These are phyloP conservation scores for Myrmecobius fasciatus DNA, from an alignment of 2,113 vertebrate genomes.

Conservation along the genomic window DNA sequence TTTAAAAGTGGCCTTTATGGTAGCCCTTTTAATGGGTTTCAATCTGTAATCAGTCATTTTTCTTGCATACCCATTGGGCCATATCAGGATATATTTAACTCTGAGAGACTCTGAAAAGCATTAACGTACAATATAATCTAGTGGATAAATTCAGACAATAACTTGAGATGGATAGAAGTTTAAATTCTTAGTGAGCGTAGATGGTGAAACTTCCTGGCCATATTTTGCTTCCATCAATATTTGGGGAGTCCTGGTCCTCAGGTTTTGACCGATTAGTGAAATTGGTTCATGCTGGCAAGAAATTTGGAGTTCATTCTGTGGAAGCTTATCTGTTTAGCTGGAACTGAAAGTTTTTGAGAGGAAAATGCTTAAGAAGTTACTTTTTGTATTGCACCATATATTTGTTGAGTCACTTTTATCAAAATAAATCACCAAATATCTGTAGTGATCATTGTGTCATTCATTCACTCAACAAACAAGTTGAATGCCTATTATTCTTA, in stretches of 20 bases:
- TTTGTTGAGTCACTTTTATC: neutral
- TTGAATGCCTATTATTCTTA: neutral
- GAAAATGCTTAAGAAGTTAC: neutral
- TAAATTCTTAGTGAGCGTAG: neutral
- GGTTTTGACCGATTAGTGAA: neutral
- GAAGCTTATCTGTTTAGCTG: neutral
- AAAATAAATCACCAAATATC: neutral
- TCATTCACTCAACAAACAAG: neutral
- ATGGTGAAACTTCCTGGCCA: neutral
- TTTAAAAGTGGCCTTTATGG: neutral
- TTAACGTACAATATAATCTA: neutral
- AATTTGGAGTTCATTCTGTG: neutral
- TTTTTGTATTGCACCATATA: neutral
- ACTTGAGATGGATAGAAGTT: neutral
- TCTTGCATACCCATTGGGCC: neutral
- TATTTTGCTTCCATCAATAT: neutral
- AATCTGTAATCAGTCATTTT: neutral
- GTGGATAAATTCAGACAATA: neutral
- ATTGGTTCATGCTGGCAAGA: neutral
- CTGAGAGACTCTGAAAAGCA: neutral
- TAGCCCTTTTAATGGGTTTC: neutral
- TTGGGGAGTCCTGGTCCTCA: neutral
- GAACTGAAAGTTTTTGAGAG: neutral
- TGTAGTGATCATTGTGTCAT: neutral
- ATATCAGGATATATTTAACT: neutral